These are phyloP conservation scores for Prionace glauca DNA, from an alignment of 2,797 vertebrate genomes.

Conservation along the genomic window DNA sequence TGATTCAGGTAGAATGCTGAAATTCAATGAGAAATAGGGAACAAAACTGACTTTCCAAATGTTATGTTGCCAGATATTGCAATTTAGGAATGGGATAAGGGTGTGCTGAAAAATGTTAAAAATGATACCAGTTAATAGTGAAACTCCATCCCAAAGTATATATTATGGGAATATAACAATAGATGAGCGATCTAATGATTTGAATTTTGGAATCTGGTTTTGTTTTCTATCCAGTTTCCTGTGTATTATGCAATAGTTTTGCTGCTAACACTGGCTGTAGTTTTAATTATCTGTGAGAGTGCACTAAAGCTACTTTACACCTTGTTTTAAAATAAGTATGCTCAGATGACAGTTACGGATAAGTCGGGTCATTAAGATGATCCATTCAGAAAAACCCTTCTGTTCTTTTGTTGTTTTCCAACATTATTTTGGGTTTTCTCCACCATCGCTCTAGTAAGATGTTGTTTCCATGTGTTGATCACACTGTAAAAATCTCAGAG, in stretches of 20 bases:
- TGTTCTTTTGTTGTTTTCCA: no score
- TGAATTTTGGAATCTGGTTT: not conserved
- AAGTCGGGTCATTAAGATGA: no score
- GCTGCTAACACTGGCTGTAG: not conserved
- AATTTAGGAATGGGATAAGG: not conserved
- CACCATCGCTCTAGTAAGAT: not conserved
- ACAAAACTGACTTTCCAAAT: not conserved
- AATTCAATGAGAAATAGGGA: not conserved
- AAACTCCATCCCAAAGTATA: no score
- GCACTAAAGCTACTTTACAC: not conserved
- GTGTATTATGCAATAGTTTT: not conserved
- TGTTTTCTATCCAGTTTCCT: not conserved
- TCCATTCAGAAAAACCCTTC: no score
- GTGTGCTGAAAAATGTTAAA: not conserved
- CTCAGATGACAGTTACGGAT: no score
- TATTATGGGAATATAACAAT: no score
- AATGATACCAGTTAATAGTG: no score
- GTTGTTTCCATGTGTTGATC: not conserved
- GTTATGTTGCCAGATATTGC: not conserved
- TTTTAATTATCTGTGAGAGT: not conserved
- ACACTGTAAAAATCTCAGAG: not conserved
- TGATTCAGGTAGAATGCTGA: not conserved
- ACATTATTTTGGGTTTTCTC: no score
- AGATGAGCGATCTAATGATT: not conserved
- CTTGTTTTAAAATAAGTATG: not conserved